phyloP scores from a whole-genome alignment of 2,797 vertebrate species.

The Macroramphosus scolopax region DNA sequence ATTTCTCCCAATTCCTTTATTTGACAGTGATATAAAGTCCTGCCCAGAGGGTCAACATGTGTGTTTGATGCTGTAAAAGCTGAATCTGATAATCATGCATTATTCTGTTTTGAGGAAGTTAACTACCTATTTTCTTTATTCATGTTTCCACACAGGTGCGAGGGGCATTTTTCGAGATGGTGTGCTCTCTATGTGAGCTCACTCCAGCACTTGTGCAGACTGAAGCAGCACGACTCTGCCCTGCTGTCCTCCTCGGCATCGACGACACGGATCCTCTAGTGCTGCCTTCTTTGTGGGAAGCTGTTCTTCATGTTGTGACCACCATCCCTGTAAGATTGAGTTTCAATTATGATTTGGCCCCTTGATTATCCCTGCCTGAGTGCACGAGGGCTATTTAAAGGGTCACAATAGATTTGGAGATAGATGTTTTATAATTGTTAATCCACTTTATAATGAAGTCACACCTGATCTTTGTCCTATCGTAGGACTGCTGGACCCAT shows the following conservation, averaged over 20 bases:
- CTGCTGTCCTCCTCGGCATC: conserved; percentile 88
- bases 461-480: neutral
- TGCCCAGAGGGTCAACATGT: too few species aligned
- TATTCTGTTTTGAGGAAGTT: neutral
- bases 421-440: neutral
- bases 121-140: neutral
- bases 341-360: neutral
- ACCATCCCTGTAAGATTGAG: conserved; percentile 81
- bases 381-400: neutral
- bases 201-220: conserved; percentile 80
- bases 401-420: too few species aligned
- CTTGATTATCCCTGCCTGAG: neutral
- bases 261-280: conserved; percentile 92
- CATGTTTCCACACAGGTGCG: conserved; percentile 79
- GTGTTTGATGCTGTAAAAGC: too few species aligned
- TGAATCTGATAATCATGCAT: too few species aligned
- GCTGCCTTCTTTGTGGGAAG: conserved; percentile 92
- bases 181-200: conserved; percentile 85
- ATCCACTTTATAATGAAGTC: neutral
- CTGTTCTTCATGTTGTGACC: conserved; percentile 84
- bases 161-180: conserved; percentile 91
- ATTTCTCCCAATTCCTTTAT: too few species aligned
- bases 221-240: conserved; percentile 86
- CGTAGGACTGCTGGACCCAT: conserved; percentile 92
- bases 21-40: too few species aligned